Base-by-base conservation (phyloP, 2,888 invertebrate genomes). In the Epirrhoe alternata region DNA sequence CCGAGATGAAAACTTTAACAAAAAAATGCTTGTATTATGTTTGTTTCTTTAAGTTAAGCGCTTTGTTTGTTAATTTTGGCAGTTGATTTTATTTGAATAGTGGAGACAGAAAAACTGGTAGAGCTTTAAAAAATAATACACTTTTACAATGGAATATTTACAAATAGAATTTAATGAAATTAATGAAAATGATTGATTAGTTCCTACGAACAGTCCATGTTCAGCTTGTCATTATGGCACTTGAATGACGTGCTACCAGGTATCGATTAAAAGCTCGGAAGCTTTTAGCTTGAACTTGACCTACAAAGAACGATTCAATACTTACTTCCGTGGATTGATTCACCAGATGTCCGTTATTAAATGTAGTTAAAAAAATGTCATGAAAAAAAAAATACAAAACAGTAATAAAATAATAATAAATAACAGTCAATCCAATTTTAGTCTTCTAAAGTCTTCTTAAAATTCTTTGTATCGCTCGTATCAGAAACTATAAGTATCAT, bases 241-340 rank as follows among this genome's bases (percentile, higher is more conserved):
- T 42, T 12, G 38, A 42, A 12, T 42, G 38, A 42, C 38, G 38
- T 12, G 38, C 38, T 42, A 42, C 38, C 12, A 10, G 38, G 38
- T 42, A 42, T 42, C 38, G 38, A 42, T 42, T 42, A 42, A 42
- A 42, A 42, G 38, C 38, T 42, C 38, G 38, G 38, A 42, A 42
- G 38, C 38, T 42, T 42, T 42, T 42, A 42, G 38, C 38, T 42
- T 42, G 38, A 42, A 42, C 38, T 42, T 42, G 38, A 42, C 38
- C 38, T 42, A 42, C 38, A 42, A 42, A 42, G n/a, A n/a, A n/a
- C n/a, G n/a, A n/a, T 42, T 12, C 38, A 42, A 42, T 10, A 38
- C 38, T 42, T 12, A 12, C 38, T 12, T 38, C 12, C 12, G 1
- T 38, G 38, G 38, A 38, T 3, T 12, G 5, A 12, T 10, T 3